phyloP scores from a whole-genome alignment of 2,113 vertebrate genomes.

The Saguinus midas region DNA sequence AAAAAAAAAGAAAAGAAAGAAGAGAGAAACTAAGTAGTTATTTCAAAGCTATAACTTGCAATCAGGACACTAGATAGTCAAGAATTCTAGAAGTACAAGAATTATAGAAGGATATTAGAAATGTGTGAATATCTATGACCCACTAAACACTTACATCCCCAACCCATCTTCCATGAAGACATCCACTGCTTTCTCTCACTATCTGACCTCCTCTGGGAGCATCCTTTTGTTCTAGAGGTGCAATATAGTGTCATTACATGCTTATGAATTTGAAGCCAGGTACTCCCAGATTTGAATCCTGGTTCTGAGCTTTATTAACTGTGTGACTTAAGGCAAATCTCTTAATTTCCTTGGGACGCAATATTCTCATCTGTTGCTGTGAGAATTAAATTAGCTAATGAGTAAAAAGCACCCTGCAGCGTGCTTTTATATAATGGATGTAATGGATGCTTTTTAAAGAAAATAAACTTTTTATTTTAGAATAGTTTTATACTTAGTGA shows the following conservation, averaged over 20 bases:
- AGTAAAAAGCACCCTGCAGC: not conserved
- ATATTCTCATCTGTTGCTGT: not conserved
- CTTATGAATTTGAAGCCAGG: not conserved
- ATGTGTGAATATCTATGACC: not conserved
- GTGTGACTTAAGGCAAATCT: not conserved
- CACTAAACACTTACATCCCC: not conserved
- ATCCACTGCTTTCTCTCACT: not conserved
- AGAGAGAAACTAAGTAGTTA: not conserved
- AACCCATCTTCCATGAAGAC: not conserved
- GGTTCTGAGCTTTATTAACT: constrained; percentile 30
- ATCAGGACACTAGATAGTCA: not conserved
- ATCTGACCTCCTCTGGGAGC: not conserved
- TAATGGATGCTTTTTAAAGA: not conserved
- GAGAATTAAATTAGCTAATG: constrained; percentile 36
- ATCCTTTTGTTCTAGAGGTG: not conserved
- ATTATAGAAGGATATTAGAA: not conserved
- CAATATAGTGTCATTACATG: not conserved
- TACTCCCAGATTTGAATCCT: not conserved
- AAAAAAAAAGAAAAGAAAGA: no score
- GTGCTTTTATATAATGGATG: not conserved
- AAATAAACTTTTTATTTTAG: not conserved
- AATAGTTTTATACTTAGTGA: not conserved
- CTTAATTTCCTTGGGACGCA: constrained; percentile 53
- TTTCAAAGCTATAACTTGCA: not conserved
- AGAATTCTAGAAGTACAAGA: not conserved